Percentiles rank a stretch among this genome's conserved stretches.
These are phyloP conservation scores for Cantharis lateralis DNA, from an alignment of 2,888 invertebrate genomes.

Conservation along the genomic window DNA sequence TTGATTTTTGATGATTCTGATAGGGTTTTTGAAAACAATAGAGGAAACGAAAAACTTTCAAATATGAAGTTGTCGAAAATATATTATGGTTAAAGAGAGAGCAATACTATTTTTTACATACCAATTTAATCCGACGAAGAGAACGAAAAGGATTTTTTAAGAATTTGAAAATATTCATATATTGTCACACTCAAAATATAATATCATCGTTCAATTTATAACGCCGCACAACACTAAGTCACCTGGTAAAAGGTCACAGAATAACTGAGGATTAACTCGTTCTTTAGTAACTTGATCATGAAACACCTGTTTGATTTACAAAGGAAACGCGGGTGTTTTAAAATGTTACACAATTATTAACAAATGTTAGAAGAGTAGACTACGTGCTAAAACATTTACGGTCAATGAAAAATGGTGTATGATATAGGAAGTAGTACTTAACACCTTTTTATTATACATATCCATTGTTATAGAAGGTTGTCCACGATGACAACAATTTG, in stretches of 20 bases:
- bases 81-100: not conserved
- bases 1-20: not conserved
- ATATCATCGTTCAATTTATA: constrained; percentile 18
- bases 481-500: not conserved
- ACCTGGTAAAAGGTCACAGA: constrained; percentile 50
- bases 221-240: constrained; percentile 24
- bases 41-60: not conserved
- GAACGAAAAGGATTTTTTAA: not conserved
- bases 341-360: constrained; percentile 6
- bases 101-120: not conserved
- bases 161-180: constrained; percentile 4
- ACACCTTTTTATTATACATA: not conserved
- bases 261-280: constrained; percentile 50
- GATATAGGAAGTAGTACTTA: not conserved
- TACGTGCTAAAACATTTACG: not conserved
- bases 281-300: constrained; percentile 51
- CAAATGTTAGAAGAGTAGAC: not conserved
- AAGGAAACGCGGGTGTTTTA: constrained; percentile 23
- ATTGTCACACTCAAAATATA: constrained; percentile 12
- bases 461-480: not conserved
- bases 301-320: constrained; percentile 36
- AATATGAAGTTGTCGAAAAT: not conserved
- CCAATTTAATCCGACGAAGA: not conserved
- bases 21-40: not conserved
- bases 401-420: not conserved